phyloP scores from a whole-genome alignment of 23 tunicate species.

The Phallusia fumigata region DNA sequence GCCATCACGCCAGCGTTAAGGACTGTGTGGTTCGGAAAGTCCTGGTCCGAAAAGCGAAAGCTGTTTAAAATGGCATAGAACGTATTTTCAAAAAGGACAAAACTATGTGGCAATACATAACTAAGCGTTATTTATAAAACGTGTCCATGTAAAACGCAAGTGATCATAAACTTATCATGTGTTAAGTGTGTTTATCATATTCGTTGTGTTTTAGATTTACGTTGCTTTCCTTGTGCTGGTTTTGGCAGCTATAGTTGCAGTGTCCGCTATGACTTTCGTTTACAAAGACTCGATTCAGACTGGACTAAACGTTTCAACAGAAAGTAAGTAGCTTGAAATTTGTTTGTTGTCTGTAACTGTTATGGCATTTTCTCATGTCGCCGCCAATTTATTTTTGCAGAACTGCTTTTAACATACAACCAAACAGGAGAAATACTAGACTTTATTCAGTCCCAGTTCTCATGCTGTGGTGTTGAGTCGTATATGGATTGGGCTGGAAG shows the following conservation, averaged over 20 bases:
- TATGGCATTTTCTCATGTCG: too few relatives aligned
- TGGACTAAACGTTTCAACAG: not conserved
- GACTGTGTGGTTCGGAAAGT: too few relatives aligned
- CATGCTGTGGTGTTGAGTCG: slow-evolving; percentile 50
- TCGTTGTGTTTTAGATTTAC: slow-evolving; percentile 21
- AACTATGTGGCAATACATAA: too few relatives aligned
- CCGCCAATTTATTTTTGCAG: not conserved
- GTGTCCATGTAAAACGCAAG: not conserved
- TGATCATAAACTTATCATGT: too few relatives aligned
- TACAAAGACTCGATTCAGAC: slow-evolving; percentile 11
- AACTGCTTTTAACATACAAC: slow-evolving; percentile 9
- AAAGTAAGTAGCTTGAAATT: not conserved
- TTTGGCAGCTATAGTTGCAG: not conserved
- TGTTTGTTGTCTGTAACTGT: too few relatives aligned
- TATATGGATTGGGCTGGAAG: slow-evolving; percentile 24
- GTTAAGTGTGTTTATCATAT: too few relatives aligned
- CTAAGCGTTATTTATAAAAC: too few relatives aligned
- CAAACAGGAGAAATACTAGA: slow-evolving; percentile 22
- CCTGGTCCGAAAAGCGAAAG: too few relatives aligned
- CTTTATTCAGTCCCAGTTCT: slow-evolving; percentile 24
- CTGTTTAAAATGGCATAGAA: too few relatives aligned
- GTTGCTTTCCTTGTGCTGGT: slow-evolving; percentile 15
- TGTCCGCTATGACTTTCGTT: slow-evolving; percentile 14
- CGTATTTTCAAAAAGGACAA: too few relatives aligned
- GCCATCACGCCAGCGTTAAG: too few relatives aligned